Evolutionary conservation across 2,113 vertebrate species (phyloP).

Genomic region (Ahaetulla prasina): DNA sequence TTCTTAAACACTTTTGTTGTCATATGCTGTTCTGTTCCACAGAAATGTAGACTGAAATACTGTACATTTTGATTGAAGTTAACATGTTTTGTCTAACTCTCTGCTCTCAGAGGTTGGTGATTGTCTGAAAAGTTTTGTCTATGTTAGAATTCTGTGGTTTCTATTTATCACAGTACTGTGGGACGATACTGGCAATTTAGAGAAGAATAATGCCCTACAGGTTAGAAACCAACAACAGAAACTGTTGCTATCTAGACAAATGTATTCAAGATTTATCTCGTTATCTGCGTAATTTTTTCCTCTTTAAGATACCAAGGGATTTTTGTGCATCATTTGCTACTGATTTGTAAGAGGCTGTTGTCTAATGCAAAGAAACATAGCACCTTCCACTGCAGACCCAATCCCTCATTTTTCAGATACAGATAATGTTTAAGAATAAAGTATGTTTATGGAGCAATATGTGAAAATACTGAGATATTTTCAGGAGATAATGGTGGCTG

Average conservation of each 20-base stretch:
- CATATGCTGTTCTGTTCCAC: background rate
- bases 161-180: slow-evolving; percentile 71
- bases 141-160: slow-evolving; percentile 62
- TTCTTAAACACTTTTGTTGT: background rate
- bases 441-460: slow-evolving; percentile 41
- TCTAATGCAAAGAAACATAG: slow-evolving; percentile 55
- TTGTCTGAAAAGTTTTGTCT: slow-evolving; percentile 62
- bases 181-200: slow-evolving; percentile 67
- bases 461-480: slow-evolving; percentile 45
- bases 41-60: slow-evolving; percentile 46
- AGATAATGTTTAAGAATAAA: slow-evolving; percentile 39
- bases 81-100: slow-evolving; percentile 61
- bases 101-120: slow-evolving; percentile 59
- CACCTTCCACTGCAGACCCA: slow-evolving; percentile 42
- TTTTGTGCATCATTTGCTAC: slow-evolving; percentile 68
- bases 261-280: slow-evolving; percentile 75
- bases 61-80: slow-evolving; percentile 41
- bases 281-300: slow-evolving; percentile 68
- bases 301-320: slow-evolving; percentile 66
- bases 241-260: slow-evolving; percentile 70
- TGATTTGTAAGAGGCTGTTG: slow-evolving; percentile 65
- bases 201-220: slow-evolving; percentile 70
- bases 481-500: slow-evolving; percentile 27
- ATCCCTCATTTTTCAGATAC: slow-evolving; percentile 54
- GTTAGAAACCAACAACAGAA: slow-evolving; percentile 72